Conservation (phyloP, 2,113 vertebrate species). For the Hippolais icterina region DNA sequence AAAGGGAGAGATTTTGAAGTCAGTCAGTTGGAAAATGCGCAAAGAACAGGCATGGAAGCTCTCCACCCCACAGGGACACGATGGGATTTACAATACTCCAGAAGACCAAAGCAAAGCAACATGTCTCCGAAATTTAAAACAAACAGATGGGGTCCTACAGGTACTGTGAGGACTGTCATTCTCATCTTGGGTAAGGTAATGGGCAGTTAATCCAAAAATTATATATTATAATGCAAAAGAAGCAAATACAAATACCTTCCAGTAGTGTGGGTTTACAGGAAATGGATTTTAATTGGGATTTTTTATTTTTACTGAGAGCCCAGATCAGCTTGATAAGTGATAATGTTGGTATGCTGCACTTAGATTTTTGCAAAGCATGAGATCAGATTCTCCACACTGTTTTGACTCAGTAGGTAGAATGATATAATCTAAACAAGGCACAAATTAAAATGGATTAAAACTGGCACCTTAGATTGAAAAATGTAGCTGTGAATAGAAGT, state of each 20-base stretch:
- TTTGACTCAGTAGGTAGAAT: neutral
- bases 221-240: neutral
- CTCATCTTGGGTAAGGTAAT: neutral
- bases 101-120: neutral
- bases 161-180: neutral
- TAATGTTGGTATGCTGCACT: neutral
- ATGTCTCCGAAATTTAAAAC: neutral
- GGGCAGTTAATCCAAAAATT: neutral
- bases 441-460: slow-evolving; percentile 35
- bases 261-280: neutral
- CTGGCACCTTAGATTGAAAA: slow-evolving; percentile 1
- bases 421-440: slow-evolving; percentile 4
- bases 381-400: neutral
- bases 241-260: neutral
- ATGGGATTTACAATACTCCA: neutral
- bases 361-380: neutral
- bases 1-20: neutral
- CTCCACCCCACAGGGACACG: rapidly evolving
- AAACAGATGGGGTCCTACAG: neutral
- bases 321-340: neutral
- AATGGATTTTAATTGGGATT: neutral
- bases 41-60: neutral
- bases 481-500: neutral
- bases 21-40: neutral
- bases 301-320: neutral